Percentiles rank a stretch among this genome's conserved stretches.
Conservation (phyloP, 2,797 vertebrate species). For the Pristis pectinata region DNA sequence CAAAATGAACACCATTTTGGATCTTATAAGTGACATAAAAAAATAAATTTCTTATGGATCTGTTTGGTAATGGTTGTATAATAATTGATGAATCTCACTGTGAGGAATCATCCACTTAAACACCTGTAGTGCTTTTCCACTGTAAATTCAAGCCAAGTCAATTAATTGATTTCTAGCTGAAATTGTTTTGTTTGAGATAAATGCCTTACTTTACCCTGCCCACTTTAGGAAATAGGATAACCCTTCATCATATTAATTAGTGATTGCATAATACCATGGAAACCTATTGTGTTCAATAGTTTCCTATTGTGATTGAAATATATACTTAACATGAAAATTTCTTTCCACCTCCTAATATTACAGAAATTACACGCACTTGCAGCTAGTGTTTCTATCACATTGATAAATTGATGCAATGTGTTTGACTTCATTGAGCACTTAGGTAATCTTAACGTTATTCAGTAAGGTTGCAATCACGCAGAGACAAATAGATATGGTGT, state of each 20-base stretch:
- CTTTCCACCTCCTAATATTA: not conserved
- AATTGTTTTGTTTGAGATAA: not conserved
- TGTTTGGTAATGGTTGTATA: not conserved
- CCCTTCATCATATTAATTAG: not conserved
- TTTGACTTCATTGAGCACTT: not conserved
- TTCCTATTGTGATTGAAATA: constrained; percentile 11
- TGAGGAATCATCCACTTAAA: not conserved
- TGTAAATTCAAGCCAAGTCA: not conserved
- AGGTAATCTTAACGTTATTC: not conserved
- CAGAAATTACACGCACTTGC: not conserved
- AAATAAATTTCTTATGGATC: not conserved
- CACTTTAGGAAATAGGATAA: constrained; percentile 22
- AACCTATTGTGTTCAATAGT: not conserved
- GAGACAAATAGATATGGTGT: constrained; percentile 2
- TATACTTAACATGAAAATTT: not conserved
- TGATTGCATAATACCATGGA: not conserved
- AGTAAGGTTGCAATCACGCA: not conserved
- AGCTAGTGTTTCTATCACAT: not conserved
- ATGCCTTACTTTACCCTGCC: not conserved
- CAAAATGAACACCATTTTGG: not conserved
- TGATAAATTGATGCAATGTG: not conserved
- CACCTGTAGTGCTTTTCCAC: not conserved
- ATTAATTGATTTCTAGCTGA: constrained; percentile 8
- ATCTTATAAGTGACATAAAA: not conserved
- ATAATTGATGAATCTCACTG: not conserved